Conservation (phyloP, 2,888 invertebrate genomes). For the Drosophila melanocephala region DNA sequence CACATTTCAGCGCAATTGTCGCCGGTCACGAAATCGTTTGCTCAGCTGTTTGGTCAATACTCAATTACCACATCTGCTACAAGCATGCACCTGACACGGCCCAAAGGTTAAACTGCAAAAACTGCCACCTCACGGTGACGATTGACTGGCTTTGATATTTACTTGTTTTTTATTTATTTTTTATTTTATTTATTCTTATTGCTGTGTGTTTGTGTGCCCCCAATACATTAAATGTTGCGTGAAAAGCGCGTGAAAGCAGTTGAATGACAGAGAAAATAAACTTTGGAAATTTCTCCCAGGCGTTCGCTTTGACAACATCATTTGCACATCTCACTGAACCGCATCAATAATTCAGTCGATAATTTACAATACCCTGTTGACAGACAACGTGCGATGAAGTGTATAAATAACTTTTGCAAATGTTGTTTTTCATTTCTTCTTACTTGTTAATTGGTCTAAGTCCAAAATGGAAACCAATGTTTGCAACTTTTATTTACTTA, state of each 20-base stretch:
- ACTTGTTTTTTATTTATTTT: background rate
- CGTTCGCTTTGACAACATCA: conserved; percentile 56
- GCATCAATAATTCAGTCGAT: conserved; percentile 60
- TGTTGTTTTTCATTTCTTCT: background rate
- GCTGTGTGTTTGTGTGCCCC: conserved; percentile 2
- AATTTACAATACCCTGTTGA: conserved; percentile 41
- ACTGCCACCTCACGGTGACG: conserved; percentile 57
- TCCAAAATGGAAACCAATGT: background rate
- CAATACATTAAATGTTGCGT: conserved; percentile 70
- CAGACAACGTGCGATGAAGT: background rate
- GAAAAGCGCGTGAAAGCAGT: conserved; percentile 67
- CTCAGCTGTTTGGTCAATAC: conserved; percentile 75
- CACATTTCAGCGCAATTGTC: conserved; percentile 56
- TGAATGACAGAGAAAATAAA: conserved; percentile 51
- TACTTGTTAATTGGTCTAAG: too few relatives aligned
- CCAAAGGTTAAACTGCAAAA: conserved; percentile 65
- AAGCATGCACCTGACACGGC: conserved; percentile 18
- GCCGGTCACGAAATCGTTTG: conserved; percentile 65
- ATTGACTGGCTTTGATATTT: conserved; percentile 34
- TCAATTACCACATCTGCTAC: conserved; percentile 48
- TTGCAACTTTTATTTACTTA: too few relatives aligned
- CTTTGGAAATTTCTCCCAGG: conserved; percentile 39
- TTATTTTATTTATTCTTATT: conserved; percentile 42
- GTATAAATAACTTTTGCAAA: background rate
- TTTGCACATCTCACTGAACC: conserved; percentile 61